These are phyloP conservation scores for Clarias platycephalus DNA, from an alignment of 2,797 vertebrate genomes.

Conservation along the genomic window DNA sequence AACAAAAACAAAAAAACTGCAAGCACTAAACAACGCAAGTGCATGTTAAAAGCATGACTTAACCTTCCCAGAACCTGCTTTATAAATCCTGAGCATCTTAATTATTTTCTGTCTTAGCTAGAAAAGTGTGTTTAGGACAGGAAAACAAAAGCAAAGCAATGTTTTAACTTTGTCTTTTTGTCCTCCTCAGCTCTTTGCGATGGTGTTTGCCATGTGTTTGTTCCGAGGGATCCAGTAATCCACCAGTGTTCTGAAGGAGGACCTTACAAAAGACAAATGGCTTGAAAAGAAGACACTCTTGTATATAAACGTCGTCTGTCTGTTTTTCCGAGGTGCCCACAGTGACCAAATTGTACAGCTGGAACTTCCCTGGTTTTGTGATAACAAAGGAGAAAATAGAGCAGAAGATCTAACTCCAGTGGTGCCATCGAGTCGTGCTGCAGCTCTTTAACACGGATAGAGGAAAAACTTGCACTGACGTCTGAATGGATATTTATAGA, in stretches of 20 bases:
- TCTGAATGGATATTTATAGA: slow-evolving; percentile 57
- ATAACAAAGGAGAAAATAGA: slow-evolving; percentile 60
- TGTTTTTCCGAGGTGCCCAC: slow-evolving; percentile 64
- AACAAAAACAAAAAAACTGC: neutral
- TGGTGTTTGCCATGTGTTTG: slow-evolving; percentile 94
- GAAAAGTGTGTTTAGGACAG: neutral
- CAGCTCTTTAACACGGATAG: slow-evolving; percentile 26
- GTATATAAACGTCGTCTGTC: slow-evolving; percentile 54
- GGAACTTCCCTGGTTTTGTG: slow-evolving; percentile 58
- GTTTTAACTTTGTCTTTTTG: slow-evolving; percentile 12
- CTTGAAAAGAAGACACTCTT: slow-evolving; percentile 53
- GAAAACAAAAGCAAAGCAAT: neutral
- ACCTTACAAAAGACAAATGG: slow-evolving; percentile 49
- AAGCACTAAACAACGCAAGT: neutral
- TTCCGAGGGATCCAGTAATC: slow-evolving; percentile 88
- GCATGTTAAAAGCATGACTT: neutral
- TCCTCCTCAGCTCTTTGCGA: slow-evolving; percentile 83
- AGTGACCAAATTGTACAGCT: slow-evolving; percentile 69
- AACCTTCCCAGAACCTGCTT: neutral
- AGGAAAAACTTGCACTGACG: slow-evolving; percentile 55
- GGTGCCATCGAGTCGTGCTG: slow-evolving; percentile 13
- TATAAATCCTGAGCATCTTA: neutral
- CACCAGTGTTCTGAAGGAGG: slow-evolving; percentile 1
- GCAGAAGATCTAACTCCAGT: slow-evolving; percentile 20
- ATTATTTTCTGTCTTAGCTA: neutral